phyloP scores from a whole-genome alignment of 2,888 invertebrate genomes.

The Gibbula magus region DNA sequence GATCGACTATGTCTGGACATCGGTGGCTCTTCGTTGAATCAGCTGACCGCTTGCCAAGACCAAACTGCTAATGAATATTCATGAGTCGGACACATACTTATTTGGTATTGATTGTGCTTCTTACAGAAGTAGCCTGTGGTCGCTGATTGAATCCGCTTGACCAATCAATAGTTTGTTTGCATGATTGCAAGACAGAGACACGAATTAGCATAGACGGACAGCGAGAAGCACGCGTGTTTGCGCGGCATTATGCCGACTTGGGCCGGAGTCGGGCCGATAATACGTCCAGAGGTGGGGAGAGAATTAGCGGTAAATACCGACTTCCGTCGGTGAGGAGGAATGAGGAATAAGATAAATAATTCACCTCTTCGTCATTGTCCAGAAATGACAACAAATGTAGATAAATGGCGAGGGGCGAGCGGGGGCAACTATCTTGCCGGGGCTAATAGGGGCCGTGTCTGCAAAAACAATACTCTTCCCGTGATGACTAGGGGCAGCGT shows the following conservation, averaged over 20 bases:
- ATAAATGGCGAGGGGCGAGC: not conserved
- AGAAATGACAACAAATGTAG: conserved; percentile 1
- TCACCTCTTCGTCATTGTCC: not conserved
- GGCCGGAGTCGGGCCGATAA: not conserved
- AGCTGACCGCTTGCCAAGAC: not conserved
- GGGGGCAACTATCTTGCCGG: not conserved
- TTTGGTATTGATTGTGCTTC: conserved; percentile 15
- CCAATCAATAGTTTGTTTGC: conserved; percentile 21
- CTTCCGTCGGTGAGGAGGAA: conserved; percentile 1
- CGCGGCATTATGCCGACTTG: not conserved
- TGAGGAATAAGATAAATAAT: conserved; percentile 17
- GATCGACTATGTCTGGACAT: conserved; percentile 18
- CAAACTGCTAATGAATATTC: conserved; percentile 6
- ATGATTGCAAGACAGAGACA: conserved; percentile 17
- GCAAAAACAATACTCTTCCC: too few relatives aligned
- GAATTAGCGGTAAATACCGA: conserved; percentile 12
- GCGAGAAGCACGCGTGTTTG: not conserved
- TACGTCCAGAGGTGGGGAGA: not conserved
- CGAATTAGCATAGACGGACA: conserved; percentile 18
- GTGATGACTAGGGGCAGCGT: too few relatives aligned
- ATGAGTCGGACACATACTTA: conserved; percentile 21
- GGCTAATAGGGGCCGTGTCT: too few relatives aligned
- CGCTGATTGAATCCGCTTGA: conserved; percentile 21
- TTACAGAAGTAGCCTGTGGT: conserved; percentile 15
- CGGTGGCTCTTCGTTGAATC: not conserved